Base-by-base conservation (phyloP, 2,888 invertebrate species). In the Lasioglossum leucozonium region DNA sequence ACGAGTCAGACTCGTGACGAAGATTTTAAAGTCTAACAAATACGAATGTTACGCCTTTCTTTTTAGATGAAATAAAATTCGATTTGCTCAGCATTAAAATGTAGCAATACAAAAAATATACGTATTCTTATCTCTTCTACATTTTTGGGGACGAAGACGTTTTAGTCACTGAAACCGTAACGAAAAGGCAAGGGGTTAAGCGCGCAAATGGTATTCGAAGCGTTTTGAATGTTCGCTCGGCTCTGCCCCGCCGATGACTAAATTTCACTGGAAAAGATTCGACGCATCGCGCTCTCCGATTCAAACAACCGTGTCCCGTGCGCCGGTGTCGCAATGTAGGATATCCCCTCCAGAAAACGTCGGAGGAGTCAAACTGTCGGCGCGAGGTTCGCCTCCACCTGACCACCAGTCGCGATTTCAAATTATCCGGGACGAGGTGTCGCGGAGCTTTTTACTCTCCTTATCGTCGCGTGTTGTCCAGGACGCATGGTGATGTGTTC, bases 341-440 rank as follows among this genome's bases (percentile, higher is more conserved):
- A 89, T 83, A 86, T 85, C 90, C 91, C 91, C 91, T 81, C 90
- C 91, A 88, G 80, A 51, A 85, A 88, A 85, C 85, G 83, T 72
- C 84, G 81, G 62, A 67, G 87, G 86, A 84, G 34, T 82, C 71
- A 80, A 85, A 89, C 76, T 37, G 80, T 76, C 79, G 58, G 73
- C 58, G 71, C 58, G 71, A 79, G 78, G 40, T 86, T 80, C 78
- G 83, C 81, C 81, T 77, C 84, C 73, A 84, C 73, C 87, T 82
- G 90, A 80, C 26, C 89, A 79, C 26, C 91, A 92, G 92, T 91
- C 83, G 89, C 75, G 87, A 91, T 91, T 92, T 92, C 85, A 88
- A 92, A 92, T 91, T 88, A 87, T 65, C 73, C 81, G 79, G 82
- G 81, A 79, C 80, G 86, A 83, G 84, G 84, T 88, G 87, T 74